These are phyloP conservation scores for Danionella cerebrum DNA, from an alignment of 2,113 vertebrate genomes.

Conservation along the genomic window DNA sequence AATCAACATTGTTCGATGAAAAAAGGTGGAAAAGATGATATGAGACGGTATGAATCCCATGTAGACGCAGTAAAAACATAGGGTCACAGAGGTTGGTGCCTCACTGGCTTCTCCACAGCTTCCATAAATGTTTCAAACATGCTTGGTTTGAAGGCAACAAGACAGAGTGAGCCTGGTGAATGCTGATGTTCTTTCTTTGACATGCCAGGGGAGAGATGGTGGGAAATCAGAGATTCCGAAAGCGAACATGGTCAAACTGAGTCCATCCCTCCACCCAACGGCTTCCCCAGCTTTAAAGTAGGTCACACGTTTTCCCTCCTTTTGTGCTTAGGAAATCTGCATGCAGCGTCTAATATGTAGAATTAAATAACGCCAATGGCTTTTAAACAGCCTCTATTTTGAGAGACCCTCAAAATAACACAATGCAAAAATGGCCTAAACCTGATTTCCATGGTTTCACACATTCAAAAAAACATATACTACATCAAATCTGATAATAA, in stretches of 20 bases:
- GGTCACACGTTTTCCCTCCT: slow-evolving; percentile 41
- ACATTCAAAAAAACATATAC: too few relatives aligned
- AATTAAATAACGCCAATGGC: too few relatives aligned
- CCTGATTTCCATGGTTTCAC: slow-evolving; percentile 43
- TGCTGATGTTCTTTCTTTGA: slow-evolving; percentile 13
- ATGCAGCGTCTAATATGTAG: slow-evolving; percentile 32
- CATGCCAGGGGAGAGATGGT: not conserved
- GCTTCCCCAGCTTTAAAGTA: slow-evolving; percentile 33
- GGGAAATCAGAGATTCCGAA: not conserved
- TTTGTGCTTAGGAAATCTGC: slow-evolving; percentile 34
- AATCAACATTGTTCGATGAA: slow-evolving; percentile 43
- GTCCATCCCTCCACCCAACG: not conserved
- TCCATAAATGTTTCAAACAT: slow-evolving; percentile 55
- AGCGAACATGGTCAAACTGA: slow-evolving; percentile 19
- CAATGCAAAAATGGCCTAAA: slow-evolving; percentile 38
- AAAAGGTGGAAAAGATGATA: slow-evolving; percentile 34
- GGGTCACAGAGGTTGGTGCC: too few relatives aligned
- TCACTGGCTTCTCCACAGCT: too few relatives aligned
- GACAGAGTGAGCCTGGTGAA: slow-evolving; percentile 16
- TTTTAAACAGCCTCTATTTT: too few relatives aligned
- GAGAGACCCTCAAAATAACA: slow-evolving; percentile 29
- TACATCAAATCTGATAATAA: too few relatives aligned
- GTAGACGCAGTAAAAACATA: too few relatives aligned
- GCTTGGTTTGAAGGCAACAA: slow-evolving; percentile 30
- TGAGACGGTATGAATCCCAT: slow-evolving; percentile 37